Evolutionary conservation across 2,888 invertebrate species (phyloP).

Genomic region (Doris montereyensis): DNA sequence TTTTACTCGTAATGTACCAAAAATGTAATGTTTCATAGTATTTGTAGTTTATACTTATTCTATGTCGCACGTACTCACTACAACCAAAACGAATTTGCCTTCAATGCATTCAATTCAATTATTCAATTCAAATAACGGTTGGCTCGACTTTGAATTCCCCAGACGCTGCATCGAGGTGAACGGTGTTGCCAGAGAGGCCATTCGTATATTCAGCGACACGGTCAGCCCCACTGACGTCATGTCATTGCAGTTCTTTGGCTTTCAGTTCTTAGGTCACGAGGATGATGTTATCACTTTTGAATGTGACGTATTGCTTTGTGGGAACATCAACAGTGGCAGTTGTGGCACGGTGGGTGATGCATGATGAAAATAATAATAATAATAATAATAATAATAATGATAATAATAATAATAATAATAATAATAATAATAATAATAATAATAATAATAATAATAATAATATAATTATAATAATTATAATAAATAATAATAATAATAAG

Average conservation of each 20-base stretch:
- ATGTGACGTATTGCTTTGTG: conserved; percentile 38
- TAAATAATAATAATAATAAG: too few species aligned
- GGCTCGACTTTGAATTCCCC: too few species aligned
- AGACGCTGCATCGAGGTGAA: neutral
- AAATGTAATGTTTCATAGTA: too few species aligned
- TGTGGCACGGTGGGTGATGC: conserved; percentile 11
- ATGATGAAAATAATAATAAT: neutral
- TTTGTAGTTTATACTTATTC: too few species aligned
- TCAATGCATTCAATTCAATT: too few species aligned
- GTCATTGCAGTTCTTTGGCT: conserved; percentile 38
- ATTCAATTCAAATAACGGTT: too few species aligned
- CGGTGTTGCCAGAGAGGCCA: conserved; percentile 14
- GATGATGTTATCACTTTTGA: conserved; percentile 36
- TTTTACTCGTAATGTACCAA: too few species aligned
- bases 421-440: neutral
- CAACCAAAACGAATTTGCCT: too few species aligned
- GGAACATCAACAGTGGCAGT: conserved; percentile 28
- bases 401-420: neutral
- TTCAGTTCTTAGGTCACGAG: conserved; percentile 36
- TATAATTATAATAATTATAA: neutral
- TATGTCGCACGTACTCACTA: too few species aligned
- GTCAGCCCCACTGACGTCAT: conserved; percentile 23
- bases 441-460: too few species aligned
- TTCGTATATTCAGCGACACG: conserved; percentile 29
- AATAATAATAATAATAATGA: neutral